Evolutionary conservation across 2,113 vertebrate species (phyloP), one percentile per base, ranked within the genome.

Genomic region (Clarias gariepinus): DNA sequence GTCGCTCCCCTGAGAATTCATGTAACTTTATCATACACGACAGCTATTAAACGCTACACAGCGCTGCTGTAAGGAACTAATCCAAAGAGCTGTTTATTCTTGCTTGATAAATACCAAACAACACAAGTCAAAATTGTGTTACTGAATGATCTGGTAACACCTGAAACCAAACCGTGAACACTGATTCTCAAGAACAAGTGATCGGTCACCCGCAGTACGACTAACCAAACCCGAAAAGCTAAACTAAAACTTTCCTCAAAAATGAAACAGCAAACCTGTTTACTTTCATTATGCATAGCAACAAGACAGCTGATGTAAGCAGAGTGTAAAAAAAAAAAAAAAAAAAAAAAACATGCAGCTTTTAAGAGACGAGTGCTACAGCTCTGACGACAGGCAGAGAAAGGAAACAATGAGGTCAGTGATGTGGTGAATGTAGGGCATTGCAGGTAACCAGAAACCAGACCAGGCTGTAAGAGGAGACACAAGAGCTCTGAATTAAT

Each of bases 371-470:
- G 73, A 71, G 69, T 10, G 55, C 64, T 36, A 23, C 36, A 28
- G 61, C 25, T 15, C 66, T n/a, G 76, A 82, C 33, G 28, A 63
- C 63, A 61, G 36, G 57, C 33, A 41, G 41, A 57, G 63, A 68
- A 53, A 60, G 58, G 10, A 58, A 52, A 89, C 89, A 88, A 89
- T 85, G 89, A 81, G 81, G 81, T 86, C 77, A 89, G 83, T 80
- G 83, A 90, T 82, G 79, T 88, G 63, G 83, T 36, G 81, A 89
- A 86, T 88, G 84, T 57, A 85, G 85, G 81, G 66, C 82, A 83
- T 84, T 66, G 85, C 79, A 90, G 88, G 91, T 87, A 91, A 91
- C 89, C 78, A 77, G 63, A 91, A 85, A 89, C 89, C 89, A 88
- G 61, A 64, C 23, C 68, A 71, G 88, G 68, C 83, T 83, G 90